These are phyloP conservation scores for Drosophila virilis DNA, from an alignment of 1,140 invertebrate genomes.

Conservation along the genomic window DNA sequence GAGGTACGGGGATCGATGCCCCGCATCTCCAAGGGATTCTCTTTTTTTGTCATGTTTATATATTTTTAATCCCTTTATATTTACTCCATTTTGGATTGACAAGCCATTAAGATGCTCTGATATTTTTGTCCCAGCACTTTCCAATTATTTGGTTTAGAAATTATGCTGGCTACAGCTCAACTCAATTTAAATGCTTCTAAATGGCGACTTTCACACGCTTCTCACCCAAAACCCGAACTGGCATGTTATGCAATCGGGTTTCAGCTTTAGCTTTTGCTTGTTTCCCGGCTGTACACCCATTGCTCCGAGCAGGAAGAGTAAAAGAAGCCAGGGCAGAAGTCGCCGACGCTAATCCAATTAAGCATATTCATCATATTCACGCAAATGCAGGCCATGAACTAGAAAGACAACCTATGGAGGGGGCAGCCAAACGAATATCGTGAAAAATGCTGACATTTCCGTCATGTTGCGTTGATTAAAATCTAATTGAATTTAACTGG, in stretches of 20 bases:
- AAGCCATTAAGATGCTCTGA: constrained; percentile 37
- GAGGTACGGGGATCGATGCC: constrained; percentile 92
- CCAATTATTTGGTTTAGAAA: constrained; percentile 57
- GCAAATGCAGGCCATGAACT: constrained; percentile 74
- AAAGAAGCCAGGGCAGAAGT: constrained; percentile 29
- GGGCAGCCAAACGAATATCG: constrained; percentile 18
- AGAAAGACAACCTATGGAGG: constrained; percentile 44
- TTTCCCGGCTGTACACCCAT: constrained; percentile 45
- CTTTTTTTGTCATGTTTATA: constrained; percentile 2
- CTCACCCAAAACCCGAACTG: constrained; percentile 23
- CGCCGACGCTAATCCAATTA: constrained; percentile 73
- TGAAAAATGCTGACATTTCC: constrained; percentile 64
- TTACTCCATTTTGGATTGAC: constrained; percentile 35
- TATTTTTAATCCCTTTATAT: neutral
- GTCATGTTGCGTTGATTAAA: constrained; percentile 73
- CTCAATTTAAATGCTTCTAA: neutral
- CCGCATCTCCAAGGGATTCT: constrained; percentile 86
- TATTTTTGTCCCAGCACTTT: constrained; percentile 34
- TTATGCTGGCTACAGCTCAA: constrained; percentile 55
- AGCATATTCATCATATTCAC: constrained; percentile 75
- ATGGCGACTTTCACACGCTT: constrained; percentile 57
- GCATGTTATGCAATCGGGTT: constrained; percentile 67
- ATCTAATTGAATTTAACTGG: constrained; percentile 63
- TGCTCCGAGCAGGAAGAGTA: constrained; percentile 19
- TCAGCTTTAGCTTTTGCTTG: constrained; percentile 40